These are phyloP conservation scores for Microcebus lehilahytsara DNA, from an alignment of 2,113 vertebrate species.

Conservation along the genomic window DNA sequence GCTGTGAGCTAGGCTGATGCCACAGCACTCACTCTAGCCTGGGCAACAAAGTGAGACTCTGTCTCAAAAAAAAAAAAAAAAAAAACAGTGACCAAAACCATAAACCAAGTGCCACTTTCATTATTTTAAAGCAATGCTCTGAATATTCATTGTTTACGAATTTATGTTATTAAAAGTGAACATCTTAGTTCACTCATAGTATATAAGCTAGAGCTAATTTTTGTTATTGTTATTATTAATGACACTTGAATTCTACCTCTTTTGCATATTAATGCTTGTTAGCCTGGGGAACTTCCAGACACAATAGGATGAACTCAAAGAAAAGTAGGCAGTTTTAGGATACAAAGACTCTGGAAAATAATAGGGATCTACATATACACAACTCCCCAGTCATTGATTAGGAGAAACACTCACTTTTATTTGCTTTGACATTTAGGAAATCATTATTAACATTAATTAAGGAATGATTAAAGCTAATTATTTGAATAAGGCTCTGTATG, in stretches of 20 bases:
- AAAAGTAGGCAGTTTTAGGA: not conserved
- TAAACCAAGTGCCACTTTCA: not conserved
- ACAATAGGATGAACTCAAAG: not conserved
- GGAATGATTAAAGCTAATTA: constrained; percentile 29
- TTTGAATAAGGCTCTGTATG: not conserved
- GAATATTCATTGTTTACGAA: not conserved
- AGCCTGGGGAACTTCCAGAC: not conserved
- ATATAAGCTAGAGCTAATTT: not conserved
- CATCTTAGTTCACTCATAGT: not conserved
- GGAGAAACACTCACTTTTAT: constrained; percentile 13
- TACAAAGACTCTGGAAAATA: not conserved
- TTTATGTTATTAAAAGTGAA: constrained; percentile 36
- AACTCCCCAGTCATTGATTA: not conserved
- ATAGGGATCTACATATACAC: not conserved
- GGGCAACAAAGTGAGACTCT: too few species aligned
- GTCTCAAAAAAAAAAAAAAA: too few species aligned
- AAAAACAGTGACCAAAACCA: not conserved
- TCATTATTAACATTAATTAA: constrained; percentile 41
- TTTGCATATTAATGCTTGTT: constrained; percentile 25
- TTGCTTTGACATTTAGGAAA: constrained; percentile 48
- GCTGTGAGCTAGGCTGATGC: too few species aligned
- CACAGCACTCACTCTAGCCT: too few species aligned
- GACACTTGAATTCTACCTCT: constrained; percentile 28
- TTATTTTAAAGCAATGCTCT: not conserved
- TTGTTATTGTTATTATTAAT: not conserved